Evolutionary conservation across 1,140 invertebrate genomes (phyloP).

Genomic region (Pachypsylla venusta): DNA sequence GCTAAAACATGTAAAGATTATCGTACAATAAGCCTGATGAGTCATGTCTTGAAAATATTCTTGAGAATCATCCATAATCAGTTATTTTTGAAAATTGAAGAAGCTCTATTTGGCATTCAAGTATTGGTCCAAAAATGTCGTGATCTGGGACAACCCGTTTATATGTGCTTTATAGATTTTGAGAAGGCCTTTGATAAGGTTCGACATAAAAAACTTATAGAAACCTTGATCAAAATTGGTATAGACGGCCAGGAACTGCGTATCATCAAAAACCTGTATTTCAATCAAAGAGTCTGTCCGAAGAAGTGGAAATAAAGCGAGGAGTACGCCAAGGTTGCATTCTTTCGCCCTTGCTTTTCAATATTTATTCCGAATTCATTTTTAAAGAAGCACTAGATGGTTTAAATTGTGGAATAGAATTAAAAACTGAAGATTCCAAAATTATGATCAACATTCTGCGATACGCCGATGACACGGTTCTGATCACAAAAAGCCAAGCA

Average conservation of each 20-base stretch:
- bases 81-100: constrained; percentile 17
- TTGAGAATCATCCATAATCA: constrained; percentile 19
- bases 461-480: no score
- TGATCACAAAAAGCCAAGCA: no score
- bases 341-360: constrained; percentile 26
- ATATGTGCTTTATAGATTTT: constrained; percentile 16
- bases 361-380: constrained; percentile 23
- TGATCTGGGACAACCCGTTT: neutral
- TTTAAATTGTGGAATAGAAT: constrained; percentile 11
- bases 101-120: constrained; percentile 22
- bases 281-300: constrained; percentile 12
- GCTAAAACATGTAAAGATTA: constrained; percentile 10
- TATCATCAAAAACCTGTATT: constrained; percentile 13
- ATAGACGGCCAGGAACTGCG: constrained; percentile 5
- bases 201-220: constrained; percentile 16
- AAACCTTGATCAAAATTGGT: constrained; percentile 9
- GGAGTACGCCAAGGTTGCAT: constrained; percentile 26
- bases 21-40: constrained; percentile 7
- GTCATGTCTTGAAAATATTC: constrained; percentile 16
- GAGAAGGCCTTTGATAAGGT: constrained; percentile 19
- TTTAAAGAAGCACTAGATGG: constrained; percentile 16
- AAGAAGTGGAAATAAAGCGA: constrained; percentile 20
- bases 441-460: no score
- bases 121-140: constrained; percentile 19
- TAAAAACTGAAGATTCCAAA: no score